A percentile compares a stretch with the other conserved stretches of the same genome.
phyloP scores from a whole-genome alignment of 1,140 invertebrate genomes.

The Leptinotarsa undecemlineata region DNA sequence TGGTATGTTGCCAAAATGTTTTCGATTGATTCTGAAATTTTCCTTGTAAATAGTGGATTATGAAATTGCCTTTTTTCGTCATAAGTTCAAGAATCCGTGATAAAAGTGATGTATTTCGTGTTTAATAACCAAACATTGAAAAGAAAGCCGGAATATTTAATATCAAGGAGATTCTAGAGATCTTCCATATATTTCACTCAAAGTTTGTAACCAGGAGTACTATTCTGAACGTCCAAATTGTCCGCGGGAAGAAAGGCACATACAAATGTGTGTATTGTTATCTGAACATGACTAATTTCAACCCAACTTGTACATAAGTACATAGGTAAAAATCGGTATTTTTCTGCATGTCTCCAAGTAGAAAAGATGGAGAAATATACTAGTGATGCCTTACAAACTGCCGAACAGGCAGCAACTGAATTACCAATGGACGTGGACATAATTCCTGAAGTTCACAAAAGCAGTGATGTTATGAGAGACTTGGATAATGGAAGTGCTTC shows the following conservation, averaged over 20 bases:
- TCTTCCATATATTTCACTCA: neutral
- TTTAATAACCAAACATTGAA: conserved; percentile 36
- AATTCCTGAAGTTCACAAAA: neutral
- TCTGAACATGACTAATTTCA: neutral
- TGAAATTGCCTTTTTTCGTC: neutral
- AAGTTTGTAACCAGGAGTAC: neutral
- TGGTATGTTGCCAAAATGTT: conserved; percentile 4
- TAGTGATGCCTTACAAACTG: conserved; percentile 12
- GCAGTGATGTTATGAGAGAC: neutral
- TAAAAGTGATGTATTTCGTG: conserved; percentile 27
- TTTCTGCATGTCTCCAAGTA: neutral
- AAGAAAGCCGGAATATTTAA: conserved; percentile 42
- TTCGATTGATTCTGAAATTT: neutral
- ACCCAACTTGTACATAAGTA: neutral
- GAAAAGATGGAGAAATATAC: conserved; percentile 14
- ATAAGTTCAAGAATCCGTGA: neutral
- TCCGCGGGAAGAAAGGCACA: neutral
- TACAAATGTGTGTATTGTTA: neutral
- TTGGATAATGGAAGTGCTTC: neutral
- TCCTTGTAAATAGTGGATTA: neutral
- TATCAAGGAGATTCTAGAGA: conserved; percentile 11
- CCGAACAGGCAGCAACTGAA: neutral
- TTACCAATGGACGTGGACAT: conserved; percentile 5
- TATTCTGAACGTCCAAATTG: conserved; percentile 4
- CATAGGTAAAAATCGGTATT: neutral